Base-by-base conservation (phyloP, 2,797 vertebrate genomes). In the Fistularia commersonii region DNA sequence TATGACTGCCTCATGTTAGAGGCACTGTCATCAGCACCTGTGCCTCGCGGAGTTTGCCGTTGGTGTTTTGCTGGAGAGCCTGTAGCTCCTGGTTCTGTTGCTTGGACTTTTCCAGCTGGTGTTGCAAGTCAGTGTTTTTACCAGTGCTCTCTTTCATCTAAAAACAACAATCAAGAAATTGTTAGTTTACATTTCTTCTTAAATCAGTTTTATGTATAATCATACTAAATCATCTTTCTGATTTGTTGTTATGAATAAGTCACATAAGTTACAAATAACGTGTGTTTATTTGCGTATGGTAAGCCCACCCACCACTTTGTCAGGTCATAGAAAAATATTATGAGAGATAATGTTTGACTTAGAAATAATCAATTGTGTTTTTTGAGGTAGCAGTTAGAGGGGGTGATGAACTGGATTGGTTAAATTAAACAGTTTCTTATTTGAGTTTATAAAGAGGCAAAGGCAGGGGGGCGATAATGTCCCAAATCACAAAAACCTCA, bases 71-170 rank as follows among this genome's bases (percentile, higher is more conserved):
- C 54, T 99, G 96, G 66, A 96, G 87, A 0, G 87, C 91, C 78
- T 97, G 96, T 43, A 98, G 90, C 68, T 99, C 97, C 84, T 97
- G 95, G 74, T 98, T 91, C 60, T 98, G 97, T 62, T 99, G 95
- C 65, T 93, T 95, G 67, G 91, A 89, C 83, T 99, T 98, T 51
- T 99, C 97, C 86, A 98, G 81, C 8, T 97, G 95, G 84, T 98
- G 94, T 8, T 97, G 96, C 50, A 97, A 55, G 74, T 99, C 97
- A 32, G 92, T 91, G 62, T 79, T 92, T 82, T 89, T 93, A 75
- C 87, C 80, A 54, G 74, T 83, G 81, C 89, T 91, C 82, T 97
- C 97, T 87, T 96, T 98, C 61, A 97, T 69, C 97, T 99, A 34
- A 51, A 15, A 34, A 10, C 8, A 8, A 11, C 23, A 23, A 23